Percentiles rank a stretch among this genome's conserved stretches.
Evolutionary conservation across 2,113 vertebrate species (phyloP).

Genomic region (Labrus mixtus): DNA sequence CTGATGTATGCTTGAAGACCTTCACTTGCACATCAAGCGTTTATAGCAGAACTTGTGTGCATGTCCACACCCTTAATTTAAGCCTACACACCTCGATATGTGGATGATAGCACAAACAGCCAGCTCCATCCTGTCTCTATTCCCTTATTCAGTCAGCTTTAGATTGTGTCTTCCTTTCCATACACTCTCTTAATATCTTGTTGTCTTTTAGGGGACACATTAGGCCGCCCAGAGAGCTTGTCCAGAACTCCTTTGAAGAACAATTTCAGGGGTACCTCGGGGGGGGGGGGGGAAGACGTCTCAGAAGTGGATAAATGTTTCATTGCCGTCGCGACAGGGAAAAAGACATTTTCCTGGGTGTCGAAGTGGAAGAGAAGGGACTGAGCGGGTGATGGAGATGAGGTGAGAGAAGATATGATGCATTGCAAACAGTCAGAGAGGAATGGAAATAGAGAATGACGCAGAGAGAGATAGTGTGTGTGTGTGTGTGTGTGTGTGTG

Average conservation of each 20-base stretch:
- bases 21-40: too few species aligned
- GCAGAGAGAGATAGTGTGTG: constrained; percentile 8
- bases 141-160: constrained; percentile 24
- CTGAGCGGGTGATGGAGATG: constrained; percentile 9
- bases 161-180: constrained; percentile 33
- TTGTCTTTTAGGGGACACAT: constrained; percentile 22
- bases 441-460: constrained; percentile 38
- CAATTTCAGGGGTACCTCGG: constrained; percentile 37
- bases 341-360: constrained; percentile 47
- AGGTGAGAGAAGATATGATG: constrained; percentile 25
- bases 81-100: neutral
- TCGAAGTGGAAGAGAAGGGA: constrained; percentile 26
- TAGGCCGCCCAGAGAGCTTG: constrained; percentile 13
- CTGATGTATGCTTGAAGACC: too few species aligned
- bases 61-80: too few species aligned
- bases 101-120: constrained; percentile 3
- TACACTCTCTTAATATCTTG: constrained; percentile 23
- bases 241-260: constrained; percentile 50
- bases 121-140: neutral
- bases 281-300: constrained; percentile 2
- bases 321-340: constrained; percentile 43
- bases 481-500: neutral
- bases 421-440: constrained; percentile 20
- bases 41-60: too few species aligned
- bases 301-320: constrained; percentile 67